Percentiles rank a stretch among this genome's conserved stretches.
Evolutionary conservation across 2,797 vertebrate species (phyloP).

Genomic region (Takifugu rubripes): DNA sequence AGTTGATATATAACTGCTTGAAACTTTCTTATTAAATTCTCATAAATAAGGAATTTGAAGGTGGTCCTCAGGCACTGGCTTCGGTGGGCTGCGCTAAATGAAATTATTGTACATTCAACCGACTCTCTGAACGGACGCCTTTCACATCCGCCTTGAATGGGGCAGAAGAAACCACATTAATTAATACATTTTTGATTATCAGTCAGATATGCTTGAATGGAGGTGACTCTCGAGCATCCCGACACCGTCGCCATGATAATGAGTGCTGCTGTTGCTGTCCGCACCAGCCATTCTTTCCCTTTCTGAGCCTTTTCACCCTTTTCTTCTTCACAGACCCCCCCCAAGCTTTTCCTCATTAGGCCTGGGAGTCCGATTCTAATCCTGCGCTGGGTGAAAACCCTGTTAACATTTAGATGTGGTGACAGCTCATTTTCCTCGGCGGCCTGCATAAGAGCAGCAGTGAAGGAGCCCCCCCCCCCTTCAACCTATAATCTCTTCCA

Average conservation of each 20-base stretch:
- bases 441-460: constrained; percentile 65
- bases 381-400: constrained; percentile 51
- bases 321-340: constrained; percentile 18
- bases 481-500: constrained; percentile 75
- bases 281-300: constrained; percentile 21
- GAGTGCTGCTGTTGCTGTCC: constrained; percentile 8
- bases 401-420: constrained; percentile 66
- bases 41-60: no score
- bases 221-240: constrained; percentile 6
- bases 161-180: no score
- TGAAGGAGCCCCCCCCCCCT: constrained; percentile 53
- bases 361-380: constrained; percentile 64
- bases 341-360: constrained; percentile 60
- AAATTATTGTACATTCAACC: no score
- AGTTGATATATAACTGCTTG: no score
- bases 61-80: no score
- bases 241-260: neutral
- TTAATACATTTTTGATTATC: constrained; percentile 6
- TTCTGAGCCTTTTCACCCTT: constrained; percentile 5
- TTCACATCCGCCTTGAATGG: no score
- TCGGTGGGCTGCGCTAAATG: no score
- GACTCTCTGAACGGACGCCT: no score
- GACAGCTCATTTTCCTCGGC: constrained; percentile 72
- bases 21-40: no score
- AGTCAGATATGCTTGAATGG: constrained; percentile 18